These are phyloP conservation scores for Mustelus asterias DNA, from an alignment of 2,113 vertebrate species.

Conservation along the genomic window DNA sequence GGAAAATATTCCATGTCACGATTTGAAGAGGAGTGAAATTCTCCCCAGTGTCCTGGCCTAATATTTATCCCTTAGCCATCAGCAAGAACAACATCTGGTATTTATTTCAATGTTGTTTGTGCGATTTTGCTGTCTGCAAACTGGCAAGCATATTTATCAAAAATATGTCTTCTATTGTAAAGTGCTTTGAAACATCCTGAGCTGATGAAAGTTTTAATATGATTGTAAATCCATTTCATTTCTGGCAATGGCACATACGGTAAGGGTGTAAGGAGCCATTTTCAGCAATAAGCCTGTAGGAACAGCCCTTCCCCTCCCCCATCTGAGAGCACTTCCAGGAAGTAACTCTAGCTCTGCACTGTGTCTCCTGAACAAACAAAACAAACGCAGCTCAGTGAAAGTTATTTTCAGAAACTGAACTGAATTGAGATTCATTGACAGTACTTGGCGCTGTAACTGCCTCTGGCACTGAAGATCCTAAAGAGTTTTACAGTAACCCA, in stretches of 20 bases:
- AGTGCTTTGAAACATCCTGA: neutral
- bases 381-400: neutral
- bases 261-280: neutral
- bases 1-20: neutral
- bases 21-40: neutral
- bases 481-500: neutral
- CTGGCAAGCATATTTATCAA: neutral
- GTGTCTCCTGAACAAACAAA: neutral
- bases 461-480: neutral
- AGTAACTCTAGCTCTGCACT: neutral
- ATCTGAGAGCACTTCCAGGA: neutral
- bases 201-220: neutral
- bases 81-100: neutral
- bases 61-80: neutral
- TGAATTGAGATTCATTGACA: neutral
- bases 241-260: neutral
- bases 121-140: neutral
- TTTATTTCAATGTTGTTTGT: neutral
- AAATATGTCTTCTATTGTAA: neutral
- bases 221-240: neutral
- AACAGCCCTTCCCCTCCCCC: neutral
- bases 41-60: neutral
- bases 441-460: neutral
- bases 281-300: neutral
- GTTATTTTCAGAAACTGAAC: neutral